Conservation (phyloP, 2,888 invertebrate genomes). For the Cancer borealis region DNA sequence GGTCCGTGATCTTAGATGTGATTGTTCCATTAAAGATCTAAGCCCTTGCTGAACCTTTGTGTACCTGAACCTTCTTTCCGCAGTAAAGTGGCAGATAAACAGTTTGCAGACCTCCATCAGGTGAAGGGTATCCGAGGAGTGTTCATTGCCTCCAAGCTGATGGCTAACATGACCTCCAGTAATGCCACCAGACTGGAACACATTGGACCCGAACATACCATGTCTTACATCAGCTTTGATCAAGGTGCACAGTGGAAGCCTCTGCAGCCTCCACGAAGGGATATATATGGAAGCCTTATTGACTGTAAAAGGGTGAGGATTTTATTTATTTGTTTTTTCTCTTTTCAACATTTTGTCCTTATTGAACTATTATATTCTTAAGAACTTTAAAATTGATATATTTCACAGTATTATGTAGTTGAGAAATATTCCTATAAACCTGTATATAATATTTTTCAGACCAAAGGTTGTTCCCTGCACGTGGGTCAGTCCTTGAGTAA, state of each 20-base stretch:
- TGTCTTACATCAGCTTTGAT: slow-evolving; percentile 91
- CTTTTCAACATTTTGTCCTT: background rate
- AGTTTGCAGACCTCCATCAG: slow-evolving; percentile 92
- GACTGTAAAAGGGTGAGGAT: slow-evolving; percentile 83
- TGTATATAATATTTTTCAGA: slow-evolving; percentile 55
- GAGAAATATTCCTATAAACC: background rate
- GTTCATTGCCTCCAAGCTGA: slow-evolving; percentile 91
- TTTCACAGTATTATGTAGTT: background rate
- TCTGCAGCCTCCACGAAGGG: slow-evolving; percentile 86
- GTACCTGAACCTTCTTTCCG: too few species aligned
- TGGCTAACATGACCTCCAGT: slow-evolving; percentile 81
- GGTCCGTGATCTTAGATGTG: too few species aligned
- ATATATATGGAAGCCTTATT: slow-evolving; percentile 85
- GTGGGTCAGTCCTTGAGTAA: slow-evolving; percentile 92
- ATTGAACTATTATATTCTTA: background rate
- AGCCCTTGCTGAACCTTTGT: too few species aligned
- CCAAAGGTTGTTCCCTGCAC: slow-evolving; percentile 88
- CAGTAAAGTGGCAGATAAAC: slow-evolving; percentile 88
- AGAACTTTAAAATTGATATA: too few species aligned
- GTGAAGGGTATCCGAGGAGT: slow-evolving; percentile 93
- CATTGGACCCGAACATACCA: slow-evolving; percentile 84
- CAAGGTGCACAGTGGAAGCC: slow-evolving; percentile 91
- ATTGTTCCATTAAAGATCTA: too few species aligned
- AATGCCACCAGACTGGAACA: background rate
- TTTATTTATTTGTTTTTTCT: background rate